Conservation (phyloP, 2,888 invertebrate species). For the Spatulosminthurus flaviceps region DNA sequence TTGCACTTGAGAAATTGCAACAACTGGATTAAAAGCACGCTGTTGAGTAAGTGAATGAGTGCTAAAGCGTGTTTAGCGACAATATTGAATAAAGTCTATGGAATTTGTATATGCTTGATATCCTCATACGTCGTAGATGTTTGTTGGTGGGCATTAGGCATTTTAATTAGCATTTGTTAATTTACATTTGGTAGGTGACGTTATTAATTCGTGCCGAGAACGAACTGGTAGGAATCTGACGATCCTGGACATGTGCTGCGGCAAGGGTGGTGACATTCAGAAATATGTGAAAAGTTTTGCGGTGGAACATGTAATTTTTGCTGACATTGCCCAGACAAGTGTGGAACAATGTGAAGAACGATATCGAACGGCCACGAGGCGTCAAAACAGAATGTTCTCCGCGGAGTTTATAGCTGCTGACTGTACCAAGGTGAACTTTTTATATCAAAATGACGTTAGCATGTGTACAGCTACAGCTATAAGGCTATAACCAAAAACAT, state of each 20-base stretch:
- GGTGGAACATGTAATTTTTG: slow-evolving; percentile 85
- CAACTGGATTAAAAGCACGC: slow-evolving; percentile 97
- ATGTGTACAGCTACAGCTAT: no score
- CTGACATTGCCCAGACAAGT: slow-evolving; percentile 92
- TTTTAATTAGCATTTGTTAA: no score
- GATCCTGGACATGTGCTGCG: slow-evolving; percentile 95
- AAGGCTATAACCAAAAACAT: no score
- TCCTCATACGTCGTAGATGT: no score
- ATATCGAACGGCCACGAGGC: slow-evolving; percentile 75
- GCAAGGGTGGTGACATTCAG: slow-evolving; percentile 97
- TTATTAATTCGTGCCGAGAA: slow-evolving; percentile 45
- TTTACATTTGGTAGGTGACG: slow-evolving; percentile 61
- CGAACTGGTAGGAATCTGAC: slow-evolving; percentile 67
- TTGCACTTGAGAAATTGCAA: slow-evolving; percentile 96
- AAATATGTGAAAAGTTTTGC: slow-evolving; percentile 87
- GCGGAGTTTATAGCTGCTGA: slow-evolving; percentile 94
- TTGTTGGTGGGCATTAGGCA: no score
- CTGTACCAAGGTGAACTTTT: slow-evolving; percentile 77
- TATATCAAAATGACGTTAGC: no score
- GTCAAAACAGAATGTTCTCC: slow-evolving; percentile 70
- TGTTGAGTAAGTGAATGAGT: slow-evolving; percentile 77
- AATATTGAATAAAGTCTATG: no score
- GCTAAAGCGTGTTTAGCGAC: no score
- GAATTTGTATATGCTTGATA: no score
- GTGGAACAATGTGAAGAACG: slow-evolving; percentile 88